A percentile compares a stretch with the other conserved stretches of the same genome.
Conservation (phyloP, 2,888 invertebrate genomes). For the Drosophila multiciliata region DNA sequence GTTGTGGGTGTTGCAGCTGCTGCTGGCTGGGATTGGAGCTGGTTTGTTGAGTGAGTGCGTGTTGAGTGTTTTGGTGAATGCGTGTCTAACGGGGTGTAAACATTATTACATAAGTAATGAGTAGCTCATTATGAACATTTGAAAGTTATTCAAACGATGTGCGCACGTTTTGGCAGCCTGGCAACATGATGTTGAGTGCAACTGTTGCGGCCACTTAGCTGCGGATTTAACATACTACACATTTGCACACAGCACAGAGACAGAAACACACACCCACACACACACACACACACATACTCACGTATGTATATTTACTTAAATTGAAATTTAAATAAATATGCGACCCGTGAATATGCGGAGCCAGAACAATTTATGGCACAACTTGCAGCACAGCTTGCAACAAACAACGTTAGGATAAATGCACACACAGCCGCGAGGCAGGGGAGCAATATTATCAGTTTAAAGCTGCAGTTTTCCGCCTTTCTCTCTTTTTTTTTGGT, state of each 20-base stretch:
- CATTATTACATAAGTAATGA: conserved; percentile 26
- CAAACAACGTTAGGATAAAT: conserved; percentile 31
- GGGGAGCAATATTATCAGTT: conserved; percentile 38
- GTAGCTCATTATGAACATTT: conserved; percentile 43
- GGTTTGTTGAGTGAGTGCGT: neutral
- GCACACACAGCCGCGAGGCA: conserved; percentile 3
- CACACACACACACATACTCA: conserved; percentile 1
- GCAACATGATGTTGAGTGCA: conserved; percentile 35
- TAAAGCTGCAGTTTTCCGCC: conserved; percentile 29
- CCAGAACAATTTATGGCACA: conserved; percentile 43
- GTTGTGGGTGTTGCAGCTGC: conserved; percentile 5
- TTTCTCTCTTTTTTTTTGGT: neutral
- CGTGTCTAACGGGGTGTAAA: conserved; percentile 34
- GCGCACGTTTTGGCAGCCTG: conserved; percentile 46
- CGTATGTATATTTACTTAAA: conserved; percentile 37
- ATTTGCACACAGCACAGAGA: conserved; percentile 6
- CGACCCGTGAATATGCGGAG: conserved; percentile 41
- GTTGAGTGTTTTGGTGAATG: conserved; percentile 35
- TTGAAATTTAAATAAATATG: conserved; percentile 72
- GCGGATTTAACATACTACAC: conserved; percentile 12
- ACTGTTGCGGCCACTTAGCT: conserved; percentile 50
- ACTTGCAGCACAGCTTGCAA: conserved; percentile 51
- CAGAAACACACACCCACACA: neutral
- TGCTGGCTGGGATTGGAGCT: neutral
- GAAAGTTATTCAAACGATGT: conserved; percentile 53